A percentile compares a stretch with the other conserved stretches of the same genome.
phyloP scores from a whole-genome alignment of 2,113 vertebrate genomes.

The Lepus americanus region DNA sequence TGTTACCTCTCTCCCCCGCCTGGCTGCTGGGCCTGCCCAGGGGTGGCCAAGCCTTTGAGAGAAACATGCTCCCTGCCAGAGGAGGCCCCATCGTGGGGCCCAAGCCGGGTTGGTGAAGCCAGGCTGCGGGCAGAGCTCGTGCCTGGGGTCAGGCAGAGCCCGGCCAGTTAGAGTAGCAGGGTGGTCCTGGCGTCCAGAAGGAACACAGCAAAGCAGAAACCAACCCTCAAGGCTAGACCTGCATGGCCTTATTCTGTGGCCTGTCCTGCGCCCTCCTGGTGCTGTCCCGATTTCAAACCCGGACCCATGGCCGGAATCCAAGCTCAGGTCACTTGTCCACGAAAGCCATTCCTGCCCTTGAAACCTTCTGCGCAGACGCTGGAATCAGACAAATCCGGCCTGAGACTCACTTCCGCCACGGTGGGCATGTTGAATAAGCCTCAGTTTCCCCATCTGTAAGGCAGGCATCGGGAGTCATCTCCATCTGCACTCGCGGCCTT shows the following conservation, averaged over 20 bases:
- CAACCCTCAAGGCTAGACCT: background rate
- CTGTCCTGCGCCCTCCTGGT: background rate
- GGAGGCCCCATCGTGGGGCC: background rate
- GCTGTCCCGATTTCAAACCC: constrained; percentile 55
- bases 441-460: background rate
- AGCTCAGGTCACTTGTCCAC: constrained; percentile 16
- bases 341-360: background rate
- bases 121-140: rapidly evolving
- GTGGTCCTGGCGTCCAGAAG: background rate
- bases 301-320: constrained; percentile 38
- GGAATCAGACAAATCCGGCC: background rate
- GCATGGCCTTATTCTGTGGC: background rate
- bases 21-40: too few relatives aligned
- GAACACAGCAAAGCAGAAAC: background rate
- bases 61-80: background rate
- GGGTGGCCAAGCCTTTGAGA: background rate
- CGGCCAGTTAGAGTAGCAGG: background rate
- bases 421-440: background rate
- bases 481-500: background rate
- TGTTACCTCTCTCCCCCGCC: background rate
- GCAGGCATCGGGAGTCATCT: background rate
- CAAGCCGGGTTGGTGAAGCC: background rate
- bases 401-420: background rate
- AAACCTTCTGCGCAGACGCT: background rate
- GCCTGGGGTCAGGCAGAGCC: too few relatives aligned